These are phyloP conservation scores for Troilus luridus DNA, from an alignment of 2,888 invertebrate species.

Conservation along the genomic window DNA sequence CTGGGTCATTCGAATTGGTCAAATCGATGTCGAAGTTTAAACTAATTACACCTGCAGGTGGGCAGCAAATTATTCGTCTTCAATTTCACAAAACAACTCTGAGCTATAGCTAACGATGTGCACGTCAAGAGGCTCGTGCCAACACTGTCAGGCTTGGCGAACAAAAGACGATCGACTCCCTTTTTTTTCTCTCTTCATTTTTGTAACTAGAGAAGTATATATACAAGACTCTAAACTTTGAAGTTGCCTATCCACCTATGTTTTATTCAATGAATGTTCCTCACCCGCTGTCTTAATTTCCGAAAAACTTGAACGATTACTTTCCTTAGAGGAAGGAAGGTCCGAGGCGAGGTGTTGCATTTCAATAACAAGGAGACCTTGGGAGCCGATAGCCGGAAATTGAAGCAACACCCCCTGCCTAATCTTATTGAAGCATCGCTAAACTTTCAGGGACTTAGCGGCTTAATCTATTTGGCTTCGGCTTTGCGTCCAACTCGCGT, in stretches of 20 bases:
- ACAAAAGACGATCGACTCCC: too few relatives aligned
- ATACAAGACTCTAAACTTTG: too few relatives aligned
- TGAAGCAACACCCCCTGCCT: background rate
- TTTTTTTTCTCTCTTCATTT: too few relatives aligned
- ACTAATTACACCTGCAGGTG: too few relatives aligned
- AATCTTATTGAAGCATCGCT: conserved; percentile 30
- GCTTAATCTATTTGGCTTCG: conserved; percentile 29
- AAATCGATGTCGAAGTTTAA: too few relatives aligned
- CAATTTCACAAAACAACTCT: too few relatives aligned
- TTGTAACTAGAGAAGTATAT: too few relatives aligned
- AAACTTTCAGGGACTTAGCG: conserved; percentile 36
- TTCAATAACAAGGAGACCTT: conserved; percentile 27
- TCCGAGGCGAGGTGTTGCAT: conserved; percentile 11
- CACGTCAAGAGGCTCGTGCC: too few relatives aligned
- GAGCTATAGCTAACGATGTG: too few relatives aligned
- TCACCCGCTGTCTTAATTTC: background rate
- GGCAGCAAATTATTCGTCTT: too few relatives aligned
- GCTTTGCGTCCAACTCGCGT: background rate
- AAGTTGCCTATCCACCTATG: background rate
- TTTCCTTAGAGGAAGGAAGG: background rate
- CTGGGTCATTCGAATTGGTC: too few relatives aligned
- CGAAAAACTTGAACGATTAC: background rate
- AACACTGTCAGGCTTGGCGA: too few relatives aligned
- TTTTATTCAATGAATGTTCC: background rate
- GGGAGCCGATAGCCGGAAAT: conserved; percentile 44